Conservation (phyloP, 1,140 invertebrate genomes). For the Drosophila malerkotliana region DNA sequence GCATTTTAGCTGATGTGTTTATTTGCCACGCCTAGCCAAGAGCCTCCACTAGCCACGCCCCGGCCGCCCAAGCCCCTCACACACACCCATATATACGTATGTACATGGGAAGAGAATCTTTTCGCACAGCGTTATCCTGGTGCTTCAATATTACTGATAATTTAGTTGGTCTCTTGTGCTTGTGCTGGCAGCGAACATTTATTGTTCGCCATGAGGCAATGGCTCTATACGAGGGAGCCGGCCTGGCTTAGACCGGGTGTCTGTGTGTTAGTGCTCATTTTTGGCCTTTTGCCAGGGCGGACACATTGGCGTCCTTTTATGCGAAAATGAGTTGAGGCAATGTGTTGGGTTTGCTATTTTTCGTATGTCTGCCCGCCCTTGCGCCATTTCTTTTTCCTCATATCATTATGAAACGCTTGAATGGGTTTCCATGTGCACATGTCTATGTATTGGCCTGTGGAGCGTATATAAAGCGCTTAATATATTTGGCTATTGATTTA, state of each 20-base stretch:
- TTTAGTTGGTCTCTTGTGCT: constrained; percentile 73
- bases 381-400: constrained; percentile 32
- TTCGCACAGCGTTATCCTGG: constrained; percentile 35
- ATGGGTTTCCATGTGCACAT: constrained; percentile 61
- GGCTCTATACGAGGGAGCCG: constrained; percentile 45
- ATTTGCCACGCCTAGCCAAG: constrained; percentile 70
- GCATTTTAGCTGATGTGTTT: constrained; percentile 81
- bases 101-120: constrained; percentile 1
- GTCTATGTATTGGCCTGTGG: constrained; percentile 13
- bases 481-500: constrained; percentile 63
- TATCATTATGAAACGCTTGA: constrained; percentile 77
- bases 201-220: constrained; percentile 65
- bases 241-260: not conserved
- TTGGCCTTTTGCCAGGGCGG: constrained; percentile 76
- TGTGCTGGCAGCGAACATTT: constrained; percentile 68
- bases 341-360: constrained; percentile 66
- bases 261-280: constrained; percentile 48
- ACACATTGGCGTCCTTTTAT: constrained; percentile 80
- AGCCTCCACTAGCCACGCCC: constrained; percentile 19
- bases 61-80: not conserved
- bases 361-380: constrained; percentile 32
- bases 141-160: constrained; percentile 75
- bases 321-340: constrained; percentile 80
- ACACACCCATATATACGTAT: constrained; percentile 20
- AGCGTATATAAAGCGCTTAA: constrained; percentile 25